Evolutionary conservation across 92 coral and sea anemone genomes (phyloP), one percentile per base, ranked within the genome.

Genomic region (Porites rus): DNA sequence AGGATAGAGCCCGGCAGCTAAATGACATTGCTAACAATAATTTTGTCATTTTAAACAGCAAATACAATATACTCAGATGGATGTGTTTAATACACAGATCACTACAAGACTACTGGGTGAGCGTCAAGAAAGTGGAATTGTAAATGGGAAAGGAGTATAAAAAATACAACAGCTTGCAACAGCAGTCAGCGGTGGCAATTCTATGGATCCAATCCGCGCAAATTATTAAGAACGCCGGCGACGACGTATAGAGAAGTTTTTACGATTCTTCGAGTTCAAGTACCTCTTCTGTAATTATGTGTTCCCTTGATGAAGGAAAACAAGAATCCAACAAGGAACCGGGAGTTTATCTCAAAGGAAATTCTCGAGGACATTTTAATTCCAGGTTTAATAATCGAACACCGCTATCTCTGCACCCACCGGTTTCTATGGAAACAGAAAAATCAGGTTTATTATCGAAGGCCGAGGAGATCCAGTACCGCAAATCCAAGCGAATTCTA

Each of bases 371-470:
- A 75, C 43, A 83, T 61, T 83, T 83, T 50, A 62, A 83, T 18
- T 83, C 87, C 54, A 83, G 64, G 66, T 83, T 73, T 51, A 74
- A 83, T 38, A 51, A 60, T 65, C 79, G 80, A 22, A 16, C 4
- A 38, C 87, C 87, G 61, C 16, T 83, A 25, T 83, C 87, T 6
- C 46, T 85, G 46, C 52, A 66, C 50, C 77, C 68, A 17, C 83
- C 77, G 4, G 81, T 76, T 19, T 3, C 88, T 17, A 67, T 85
- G 88, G 88, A 20, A 85, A 85, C 88, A 10, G 83, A 56, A 43
- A 74, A 14, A 10, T 62, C 80, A 53, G n/a, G 64, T 22, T 62
- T 73, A 14, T 38, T 74, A 61, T 52, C 60, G 7, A 73, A 50
- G 28, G 13, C 10, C 22, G 60, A 74, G 17, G 80, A 73, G 25